Evolutionary conservation across 2,113 vertebrate genomes (phyloP).

Genomic region (Ageneiosus marmoratus): DNA sequence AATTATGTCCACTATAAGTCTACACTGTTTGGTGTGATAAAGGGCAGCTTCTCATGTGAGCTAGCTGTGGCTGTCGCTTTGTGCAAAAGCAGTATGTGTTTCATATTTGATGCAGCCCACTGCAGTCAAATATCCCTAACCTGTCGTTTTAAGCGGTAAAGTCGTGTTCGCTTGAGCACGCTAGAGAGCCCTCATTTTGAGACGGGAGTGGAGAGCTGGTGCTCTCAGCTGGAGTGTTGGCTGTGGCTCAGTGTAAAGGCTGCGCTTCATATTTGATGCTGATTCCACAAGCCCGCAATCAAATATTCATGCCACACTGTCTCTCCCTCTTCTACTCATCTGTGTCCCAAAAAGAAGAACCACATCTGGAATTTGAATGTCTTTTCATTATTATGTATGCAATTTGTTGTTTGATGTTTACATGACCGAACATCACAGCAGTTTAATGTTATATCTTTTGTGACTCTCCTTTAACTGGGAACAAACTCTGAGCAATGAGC

Average conservation of each 20-base stretch:
- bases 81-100: slow-evolving; percentile 49
- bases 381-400: not conserved
- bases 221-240: slow-evolving; percentile 44
- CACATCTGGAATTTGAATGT: not conserved
- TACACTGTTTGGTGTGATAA: slow-evolving; percentile 2
- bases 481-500: not conserved
- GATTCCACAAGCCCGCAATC: slow-evolving; percentile 61
- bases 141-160: not conserved
- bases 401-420: not conserved
- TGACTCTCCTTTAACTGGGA: not conserved
- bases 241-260: slow-evolving; percentile 62
- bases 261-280: slow-evolving; percentile 60
- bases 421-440: not conserved
- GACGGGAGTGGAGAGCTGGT: slow-evolving; percentile 42
- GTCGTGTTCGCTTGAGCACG: not conserved
- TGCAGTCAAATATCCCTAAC: slow-evolving; percentile 70
- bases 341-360: not conserved
- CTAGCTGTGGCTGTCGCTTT: slow-evolving; percentile 61
- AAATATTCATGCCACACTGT: slow-evolving; percentile 69
- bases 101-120: slow-evolving; percentile 57
- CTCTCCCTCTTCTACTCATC: slow-evolving; percentile 34
- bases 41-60: slow-evolving; percentile 20
- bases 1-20: not conserved
- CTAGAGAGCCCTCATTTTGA: slow-evolving; percentile 23
- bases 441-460: not conserved